Evolutionary conservation across 2,797 vertebrate species (phyloP).

Genomic region (Hoplostethus mediterraneus): DNA sequence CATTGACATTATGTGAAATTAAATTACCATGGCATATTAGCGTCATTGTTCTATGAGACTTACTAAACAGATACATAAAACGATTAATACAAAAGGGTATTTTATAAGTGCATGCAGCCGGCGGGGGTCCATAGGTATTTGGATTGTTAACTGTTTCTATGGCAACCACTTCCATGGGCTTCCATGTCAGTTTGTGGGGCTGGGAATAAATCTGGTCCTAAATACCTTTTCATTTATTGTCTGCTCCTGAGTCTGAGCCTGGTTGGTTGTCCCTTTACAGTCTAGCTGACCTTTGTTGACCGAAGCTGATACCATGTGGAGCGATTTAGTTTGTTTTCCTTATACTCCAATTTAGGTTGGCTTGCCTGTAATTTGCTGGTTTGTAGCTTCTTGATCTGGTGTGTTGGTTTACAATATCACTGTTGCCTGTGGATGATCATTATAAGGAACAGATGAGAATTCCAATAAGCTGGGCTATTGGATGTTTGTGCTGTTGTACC

Average conservation of each 20-base stretch:
- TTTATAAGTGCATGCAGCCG: too few relatives aligned
- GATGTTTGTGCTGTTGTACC: constrained; percentile 19
- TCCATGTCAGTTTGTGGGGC: too few relatives aligned
- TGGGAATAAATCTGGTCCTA: too few relatives aligned
- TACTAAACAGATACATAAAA: too few relatives aligned
- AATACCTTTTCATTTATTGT: background rate
- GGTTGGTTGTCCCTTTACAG: too few relatives aligned
- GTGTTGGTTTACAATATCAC: background rate
- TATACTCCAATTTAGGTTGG: background rate
- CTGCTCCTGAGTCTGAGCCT: background rate
- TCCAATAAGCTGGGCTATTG: background rate
- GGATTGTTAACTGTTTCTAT: too few relatives aligned
- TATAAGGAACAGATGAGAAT: background rate
- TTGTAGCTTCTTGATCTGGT: background rate
- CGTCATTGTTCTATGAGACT: too few relatives aligned
- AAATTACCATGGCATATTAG: too few relatives aligned
- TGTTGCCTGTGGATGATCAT: background rate
- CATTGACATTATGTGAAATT: too few relatives aligned
- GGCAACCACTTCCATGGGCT: too few relatives aligned
- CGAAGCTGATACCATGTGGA: constrained; percentile 1
- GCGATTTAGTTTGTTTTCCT: background rate
- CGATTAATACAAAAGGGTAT: too few relatives aligned
- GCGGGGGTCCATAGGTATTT: too few relatives aligned
- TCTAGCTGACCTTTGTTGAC: background rate
- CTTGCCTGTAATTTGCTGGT: background rate